Percentiles rank a stretch among this genome's conserved stretches.
These are phyloP conservation scores for Reinhardtius hippoglossoides DNA, from an alignment of 2,113 vertebrate species.

Conservation along the genomic window DNA sequence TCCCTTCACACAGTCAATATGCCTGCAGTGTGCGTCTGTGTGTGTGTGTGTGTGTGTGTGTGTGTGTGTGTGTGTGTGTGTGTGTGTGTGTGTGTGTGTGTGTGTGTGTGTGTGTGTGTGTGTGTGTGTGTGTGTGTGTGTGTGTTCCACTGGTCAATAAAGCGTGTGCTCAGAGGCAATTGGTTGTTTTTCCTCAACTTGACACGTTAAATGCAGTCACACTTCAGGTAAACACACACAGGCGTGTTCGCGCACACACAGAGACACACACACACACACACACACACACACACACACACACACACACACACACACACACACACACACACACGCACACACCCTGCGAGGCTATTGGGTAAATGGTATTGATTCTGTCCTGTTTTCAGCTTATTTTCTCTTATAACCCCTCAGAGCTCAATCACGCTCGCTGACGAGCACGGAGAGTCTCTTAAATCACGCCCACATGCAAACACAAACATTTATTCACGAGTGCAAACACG, in stretches of 20 bases:
- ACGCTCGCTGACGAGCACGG: slow-evolving; percentile 44
- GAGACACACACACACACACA: too few species aligned
- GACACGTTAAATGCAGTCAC: slow-evolving; percentile 77
- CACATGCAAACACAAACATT: slow-evolving; percentile 57
- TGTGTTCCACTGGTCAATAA: slow-evolving; percentile 74
- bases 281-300: slow-evolving; percentile 9
- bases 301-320: background rate
- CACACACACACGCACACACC: background rate
- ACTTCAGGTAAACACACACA: slow-evolving; percentile 70
- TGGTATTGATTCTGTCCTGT: slow-evolving; percentile 73
- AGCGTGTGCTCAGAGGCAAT: slow-evolving; percentile 74
- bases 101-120: slow-evolving; percentile 37
- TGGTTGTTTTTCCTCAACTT: slow-evolving; percentile 80
- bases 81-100: slow-evolving; percentile 57
- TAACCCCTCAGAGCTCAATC: slow-evolving; percentile 67
- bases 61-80: too few species aligned
- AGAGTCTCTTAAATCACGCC: slow-evolving; percentile 65
- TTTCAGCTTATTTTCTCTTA: slow-evolving; percentile 72
- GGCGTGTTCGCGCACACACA: background rate
- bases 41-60: slow-evolving; percentile 52
- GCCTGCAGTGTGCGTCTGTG: slow-evolving; percentile 40
- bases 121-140: slow-evolving; percentile 45
- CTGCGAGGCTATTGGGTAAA: slow-evolving; percentile 62
- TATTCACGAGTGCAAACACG: slow-evolving; percentile 51
- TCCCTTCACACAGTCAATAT: slow-evolving; percentile 69